Percentiles rank a stretch among this genome's conserved stretches.
Conservation (phyloP, 2,888 invertebrate species). For the Luperina nickerlii region DNA sequence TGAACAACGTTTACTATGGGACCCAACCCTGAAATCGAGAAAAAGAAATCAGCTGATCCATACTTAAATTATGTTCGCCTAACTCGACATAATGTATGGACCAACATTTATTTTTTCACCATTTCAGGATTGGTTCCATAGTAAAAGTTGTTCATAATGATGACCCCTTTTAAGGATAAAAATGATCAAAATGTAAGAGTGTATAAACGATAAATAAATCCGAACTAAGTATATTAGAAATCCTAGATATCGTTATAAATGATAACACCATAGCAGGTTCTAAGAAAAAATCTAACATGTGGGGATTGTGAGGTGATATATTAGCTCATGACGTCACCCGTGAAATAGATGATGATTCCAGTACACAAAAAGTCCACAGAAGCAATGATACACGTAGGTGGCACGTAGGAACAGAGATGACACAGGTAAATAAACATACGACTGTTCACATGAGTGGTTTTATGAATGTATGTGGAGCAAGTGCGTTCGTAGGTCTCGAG, state of each 20-base stretch:
- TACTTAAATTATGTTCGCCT: too few species aligned
- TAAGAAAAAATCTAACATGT: neutral
- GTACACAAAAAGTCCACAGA: slow-evolving; percentile 15
- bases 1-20: too few species aligned
- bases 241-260: neutral
- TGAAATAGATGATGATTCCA: slow-evolving; percentile 25
- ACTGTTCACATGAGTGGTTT: slow-evolving; percentile 37
- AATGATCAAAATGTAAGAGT: neutral
- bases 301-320: neutral
- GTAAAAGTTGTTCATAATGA: too few species aligned
- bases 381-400: slow-evolving; percentile 27
- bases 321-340: slow-evolving; percentile 22
- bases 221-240: neutral
- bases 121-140: too few species aligned
- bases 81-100: too few species aligned
- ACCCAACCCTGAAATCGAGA: too few species aligned
- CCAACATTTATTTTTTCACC: too few species aligned
- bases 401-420: slow-evolving; percentile 23
- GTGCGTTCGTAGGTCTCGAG: slow-evolving; percentile 68
- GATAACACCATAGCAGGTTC: slow-evolving; percentile 9
- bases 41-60: too few species aligned
- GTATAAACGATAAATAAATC: neutral
- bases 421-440: slow-evolving; percentile 24
- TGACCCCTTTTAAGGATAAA: too few species aligned
- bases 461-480: slow-evolving; percentile 55